phyloP scores from a whole-genome alignment of 2,113 vertebrate genomes.

The Corydoras sp. region DNA sequence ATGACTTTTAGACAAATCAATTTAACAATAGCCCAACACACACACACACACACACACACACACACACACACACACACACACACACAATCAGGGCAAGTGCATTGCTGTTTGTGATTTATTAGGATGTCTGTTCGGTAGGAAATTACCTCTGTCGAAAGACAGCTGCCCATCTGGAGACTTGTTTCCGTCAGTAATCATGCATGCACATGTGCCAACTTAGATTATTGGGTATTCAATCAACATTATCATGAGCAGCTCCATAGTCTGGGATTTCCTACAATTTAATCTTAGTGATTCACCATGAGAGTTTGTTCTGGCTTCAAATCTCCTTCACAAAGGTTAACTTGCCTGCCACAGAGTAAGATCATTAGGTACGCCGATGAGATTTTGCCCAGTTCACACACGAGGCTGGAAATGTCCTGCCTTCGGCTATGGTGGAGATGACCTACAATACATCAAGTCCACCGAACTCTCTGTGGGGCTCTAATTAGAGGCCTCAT shows the following conservation, averaged over 20 bases:
- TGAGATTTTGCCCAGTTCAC: not conserved
- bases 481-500: not conserved
- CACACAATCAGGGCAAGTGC: slow-evolving; percentile 25
- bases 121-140: slow-evolving; percentile 70
- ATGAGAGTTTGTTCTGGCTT: not conserved
- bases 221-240: slow-evolving; percentile 20
- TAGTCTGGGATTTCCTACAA: not conserved
- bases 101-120: slow-evolving; percentile 62
- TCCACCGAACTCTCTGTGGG: not conserved
- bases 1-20: slow-evolving; percentile 35
- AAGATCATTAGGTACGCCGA: slow-evolving; percentile 5
- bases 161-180: slow-evolving; percentile 67
- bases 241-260: slow-evolving; percentile 1
- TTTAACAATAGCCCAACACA: too few species aligned
- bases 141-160: slow-evolving; percentile 67
- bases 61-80: not conserved
- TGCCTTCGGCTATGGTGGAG: slow-evolving; percentile 6
- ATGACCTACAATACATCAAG: slow-evolving; percentile 1
- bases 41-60: slow-evolving; percentile 3
- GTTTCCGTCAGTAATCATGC: slow-evolving; percentile 70
- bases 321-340: not conserved
- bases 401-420: not conserved
- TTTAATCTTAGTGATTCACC: not conserved
- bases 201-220: slow-evolving; percentile 10
- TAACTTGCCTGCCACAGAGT: not conserved